Evolutionary conservation across 2,113 vertebrate genomes (phyloP), one percentile per base, ranked within the genome.

Genomic region (Polypterus senegalus): DNA sequence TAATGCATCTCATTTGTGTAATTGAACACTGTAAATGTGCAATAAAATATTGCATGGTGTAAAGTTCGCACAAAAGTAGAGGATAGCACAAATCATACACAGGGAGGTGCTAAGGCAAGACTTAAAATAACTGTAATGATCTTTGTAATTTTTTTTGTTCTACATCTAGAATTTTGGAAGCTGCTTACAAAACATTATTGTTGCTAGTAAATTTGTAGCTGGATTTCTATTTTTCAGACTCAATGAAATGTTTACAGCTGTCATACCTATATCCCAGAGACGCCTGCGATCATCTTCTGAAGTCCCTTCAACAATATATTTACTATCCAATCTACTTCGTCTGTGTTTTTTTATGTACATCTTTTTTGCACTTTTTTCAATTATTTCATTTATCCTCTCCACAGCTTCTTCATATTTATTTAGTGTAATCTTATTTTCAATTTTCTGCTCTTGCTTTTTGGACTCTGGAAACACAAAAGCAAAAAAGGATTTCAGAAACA

Each of bases 361-460:
- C 63, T 7, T 67, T 43, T 56, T 69, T 9, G 46, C 48, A 7
- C 10, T 59, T 3, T 44, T 43, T 44, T 55, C 54, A 2, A 62
- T 45, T 5, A 47, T 51, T 3, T 63, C 58, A 48, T 62, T 47
- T 5, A 69, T 63, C 60, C 61, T 61, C 54, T 69, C 58, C 51
- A 61, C 49, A 3, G 64, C 61, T 54, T 61, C 61, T 55, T 69
- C 68, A 61, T 61, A 66, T 47, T 57, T 61, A 44, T 61, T 64
- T 49, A 63, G 54, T 43, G 48, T 9, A 48, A 61, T 55, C 64
- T 57, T 11, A 53, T 48, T 63, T 49, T 57, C 58, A 64, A 65
- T 56, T 46, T 27, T 57, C 11, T 10, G 49, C 11, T 69, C 63
- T 7, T 27, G 9, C 48, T 63, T 54, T 43, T 63, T 49, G 4